phyloP scores from a whole-genome alignment of 2,113 vertebrate species.

The Clarias macrocephalus region DNA sequence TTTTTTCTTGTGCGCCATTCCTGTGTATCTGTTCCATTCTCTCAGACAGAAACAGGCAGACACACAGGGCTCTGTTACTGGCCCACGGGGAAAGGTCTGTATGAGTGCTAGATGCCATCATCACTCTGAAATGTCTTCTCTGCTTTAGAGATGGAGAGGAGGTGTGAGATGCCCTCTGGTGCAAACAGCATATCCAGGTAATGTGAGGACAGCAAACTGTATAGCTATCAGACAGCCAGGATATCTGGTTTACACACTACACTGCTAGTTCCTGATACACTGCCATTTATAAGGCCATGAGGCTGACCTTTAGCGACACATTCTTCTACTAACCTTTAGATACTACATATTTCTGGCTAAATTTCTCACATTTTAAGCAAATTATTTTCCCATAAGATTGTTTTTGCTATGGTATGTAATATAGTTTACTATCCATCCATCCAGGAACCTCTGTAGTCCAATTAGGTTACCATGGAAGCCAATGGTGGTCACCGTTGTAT shows the following conservation, averaged over 20 bases:
- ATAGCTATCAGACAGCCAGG: background rate
- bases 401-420: too few species aligned
- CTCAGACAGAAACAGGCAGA: conserved; percentile 6
- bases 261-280: background rate
- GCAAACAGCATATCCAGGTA: conserved; percentile 39
- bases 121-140: conserved; percentile 36
- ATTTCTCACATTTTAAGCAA: background rate
- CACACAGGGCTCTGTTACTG: conserved; percentile 27
- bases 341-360: background rate
- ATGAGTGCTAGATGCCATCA: conserved; percentile 10
- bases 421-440: too few species aligned
- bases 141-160: conserved; percentile 31
- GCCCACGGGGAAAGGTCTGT: conserved; percentile 17
- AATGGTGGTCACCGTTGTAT: too few species aligned
- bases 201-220: conserved; percentile 36
- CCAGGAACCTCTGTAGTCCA: too few species aligned
- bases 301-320: background rate
- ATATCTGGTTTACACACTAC: conserved; percentile 4
- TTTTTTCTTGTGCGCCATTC: conserved; percentile 28
- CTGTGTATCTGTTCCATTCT: conserved; percentile 24
- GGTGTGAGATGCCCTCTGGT: conserved; percentile 34
- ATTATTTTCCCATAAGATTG: too few species aligned
- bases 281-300: conserved; percentile 25
- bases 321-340: background rate
- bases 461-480: too few species aligned